Evolutionary conservation across 2,797 vertebrate genomes (phyloP), one percentile per base, ranked within the genome.

Genomic region (Scarus forsteni): DNA sequence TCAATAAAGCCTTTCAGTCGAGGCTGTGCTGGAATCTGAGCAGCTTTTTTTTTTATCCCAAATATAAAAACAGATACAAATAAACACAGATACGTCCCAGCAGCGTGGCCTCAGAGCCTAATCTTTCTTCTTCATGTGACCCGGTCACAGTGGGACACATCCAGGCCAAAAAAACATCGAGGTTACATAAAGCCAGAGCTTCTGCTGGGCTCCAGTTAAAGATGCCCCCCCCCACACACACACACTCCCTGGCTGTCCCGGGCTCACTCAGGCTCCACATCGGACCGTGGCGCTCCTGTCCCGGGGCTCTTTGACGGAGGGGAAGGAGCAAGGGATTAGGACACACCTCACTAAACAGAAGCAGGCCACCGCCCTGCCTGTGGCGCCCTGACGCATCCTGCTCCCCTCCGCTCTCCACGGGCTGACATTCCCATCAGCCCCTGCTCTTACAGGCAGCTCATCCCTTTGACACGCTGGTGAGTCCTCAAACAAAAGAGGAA

Each of bases 391-490:
- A 92, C 85, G 93, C 85, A 89, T 87, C 75, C 75, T 68, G 43
- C 69, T 87, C 63, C 78, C 71, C 80, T 83, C 79, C 79, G 70
- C 70, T 73, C 62, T 79, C 71, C 67, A 82, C 48, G 86, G 74
- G 61, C 88, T 89, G 90, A 93, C 92, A 89, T 82, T 90, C 88
- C 83, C 89, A 89, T 92, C 90, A 90, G 82, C 75, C 78, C 51
- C 58, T 83, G 81, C 54, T 83, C 60, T 75, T 34, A 14, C 48
- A 61, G 60, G 72, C 61, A 15, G 75, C 77, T 90, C 85, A 94
- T 93, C n/a, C 79, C 85, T 90, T 70, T 93, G 92, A 94, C 93
- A 75, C 66, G 85, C 79, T 76, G 67, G 78, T 42, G 81, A 90
- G 71, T 75, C 79, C 70, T 74, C 69, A 58, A 66, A 57, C 84